Evolutionary conservation across 1,140 invertebrate species (phyloP), one percentile per base, ranked within the genome.

Genomic region (Tribolium castaneum): DNA sequence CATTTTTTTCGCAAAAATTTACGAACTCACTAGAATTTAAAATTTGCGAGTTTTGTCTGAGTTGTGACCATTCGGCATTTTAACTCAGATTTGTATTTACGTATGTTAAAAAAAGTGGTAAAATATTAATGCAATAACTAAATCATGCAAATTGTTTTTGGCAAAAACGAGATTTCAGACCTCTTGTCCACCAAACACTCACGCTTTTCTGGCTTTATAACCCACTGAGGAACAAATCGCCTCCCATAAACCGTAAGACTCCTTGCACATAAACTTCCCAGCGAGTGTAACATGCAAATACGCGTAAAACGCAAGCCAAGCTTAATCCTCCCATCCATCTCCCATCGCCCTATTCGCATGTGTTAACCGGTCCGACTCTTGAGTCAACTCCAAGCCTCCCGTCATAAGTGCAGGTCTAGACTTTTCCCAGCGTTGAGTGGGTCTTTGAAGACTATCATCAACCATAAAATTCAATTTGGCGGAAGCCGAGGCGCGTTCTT

Each of bases 301-400:
- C 6, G 12, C 71, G 50, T 72, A 72, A 72, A 72, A 72, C 70
- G 50, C 70, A 72, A 72, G 22, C 14, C 50, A 72, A 72, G 70
- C 70, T 35, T 72, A 72, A 72, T 72, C 70, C 70, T 16, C 13
- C 70, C 50, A 71, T 45, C 34, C 13, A 71, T 71, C 39, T 71
- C 16, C 66, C 34, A 70, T 70, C 62, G 16, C 22, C 10, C 30
- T 30, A 35, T 72, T 25, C 71, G 49, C 25, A 12, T 73, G 25
- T 73, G 22, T 73, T 73, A 51, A 34, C 59, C 7, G 25, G 6
- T 30, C 25, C 5, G 25, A 30, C 25, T 30, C 25, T 30, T 30
- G 25, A 30, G 25, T 30, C 25, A 6, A 30, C 25, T 30, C 25
- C 25, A 30, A 0, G 1, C 25, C 5, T 12, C 9, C 12, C 59